Evolutionary conservation across 2,797 vertebrate species (phyloP), one percentile per base, ranked within the genome.

Genomic region (Limnodromus scolopaceus): DNA sequence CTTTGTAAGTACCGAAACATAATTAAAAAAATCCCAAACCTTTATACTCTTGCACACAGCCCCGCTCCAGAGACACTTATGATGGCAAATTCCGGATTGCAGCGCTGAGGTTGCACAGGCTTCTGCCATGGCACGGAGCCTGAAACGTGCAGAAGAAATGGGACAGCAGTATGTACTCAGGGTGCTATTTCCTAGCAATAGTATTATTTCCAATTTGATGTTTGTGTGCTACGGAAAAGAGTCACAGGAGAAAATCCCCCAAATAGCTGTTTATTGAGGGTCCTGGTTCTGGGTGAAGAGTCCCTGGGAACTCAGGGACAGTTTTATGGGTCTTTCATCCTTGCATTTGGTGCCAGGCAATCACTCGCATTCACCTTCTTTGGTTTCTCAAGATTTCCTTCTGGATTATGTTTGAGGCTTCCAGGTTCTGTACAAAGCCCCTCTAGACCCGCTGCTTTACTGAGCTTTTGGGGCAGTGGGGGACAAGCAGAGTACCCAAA

Each of bases 381-480:
- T 16, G 38, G 28, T 91, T 91, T 78, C 65, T 68, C 38, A 11
- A 9, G 38, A 5, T 68, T 82, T 75, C 43, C 53, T 80, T 68
- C 79, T 75, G 54, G 61, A 13, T 89, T 82, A 24, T 38, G 23
- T 16, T 14, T 17, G 46, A 51, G 30, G 41, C 30, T 58, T 64
- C 5, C 9, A 25, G 11, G 32, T 43, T 65, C 36, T 49, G 22
- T 39, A 25, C 46, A 27, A 43, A 58, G 6, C 16, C 24, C 28
- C 13, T 36, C 36, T 41, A 34, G 17, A 46, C 71, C 30, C 32
- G 24, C 65, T 4, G 27, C 49, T 71, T 48, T 11, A 17, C 68
- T 2, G 53, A 16, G 63, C 0, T 0, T 41, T 49, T 4, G 55
- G 13, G 61, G 58, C 32, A 16, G 34, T 0, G 0, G 32, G 36